phyloP scores from a whole-genome alignment of 1,140 invertebrate genomes.

The Hypothenemus hampei region DNA sequence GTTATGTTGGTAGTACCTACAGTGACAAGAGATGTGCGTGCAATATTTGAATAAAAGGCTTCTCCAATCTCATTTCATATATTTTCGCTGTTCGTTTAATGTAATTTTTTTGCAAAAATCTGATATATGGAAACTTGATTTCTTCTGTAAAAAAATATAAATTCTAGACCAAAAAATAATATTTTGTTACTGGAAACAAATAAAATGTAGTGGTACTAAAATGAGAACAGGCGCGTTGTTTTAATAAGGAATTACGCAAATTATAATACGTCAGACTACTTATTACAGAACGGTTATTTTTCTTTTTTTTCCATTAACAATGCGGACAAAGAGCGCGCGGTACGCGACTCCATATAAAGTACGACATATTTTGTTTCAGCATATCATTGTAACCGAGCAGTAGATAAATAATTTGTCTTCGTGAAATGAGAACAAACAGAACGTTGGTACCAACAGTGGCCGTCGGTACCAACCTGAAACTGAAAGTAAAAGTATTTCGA shows the following conservation, averaged over 20 bases:
- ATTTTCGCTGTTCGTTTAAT: no score
- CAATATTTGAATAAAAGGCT: no score
- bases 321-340: slow-evolving; percentile 18
- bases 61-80: no score
- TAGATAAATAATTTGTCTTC: slow-evolving; percentile 29
- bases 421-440: slow-evolving; percentile 21
- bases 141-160: no score
- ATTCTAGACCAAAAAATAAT: not conserved
- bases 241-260: slow-evolving; percentile 26
- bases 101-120: no score
- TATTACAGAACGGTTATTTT: not conserved
- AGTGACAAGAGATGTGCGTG: no score
- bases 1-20: no score
- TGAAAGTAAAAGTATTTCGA: slow-evolving; percentile 28
- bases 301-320: slow-evolving; percentile 19
- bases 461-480: slow-evolving; percentile 1
- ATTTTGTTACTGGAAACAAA: not conserved
- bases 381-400: slow-evolving; percentile 19
- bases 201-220: not conserved
- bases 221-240: not conserved
- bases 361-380: slow-evolving; percentile 23
- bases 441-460: slow-evolving; percentile 6
- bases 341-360: slow-evolving; percentile 20
- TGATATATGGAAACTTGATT: no score
- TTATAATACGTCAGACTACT: slow-evolving; percentile 15